phyloP scores from a whole-genome alignment of 2,797 vertebrate genomes.

The Streptopelia turtur region DNA sequence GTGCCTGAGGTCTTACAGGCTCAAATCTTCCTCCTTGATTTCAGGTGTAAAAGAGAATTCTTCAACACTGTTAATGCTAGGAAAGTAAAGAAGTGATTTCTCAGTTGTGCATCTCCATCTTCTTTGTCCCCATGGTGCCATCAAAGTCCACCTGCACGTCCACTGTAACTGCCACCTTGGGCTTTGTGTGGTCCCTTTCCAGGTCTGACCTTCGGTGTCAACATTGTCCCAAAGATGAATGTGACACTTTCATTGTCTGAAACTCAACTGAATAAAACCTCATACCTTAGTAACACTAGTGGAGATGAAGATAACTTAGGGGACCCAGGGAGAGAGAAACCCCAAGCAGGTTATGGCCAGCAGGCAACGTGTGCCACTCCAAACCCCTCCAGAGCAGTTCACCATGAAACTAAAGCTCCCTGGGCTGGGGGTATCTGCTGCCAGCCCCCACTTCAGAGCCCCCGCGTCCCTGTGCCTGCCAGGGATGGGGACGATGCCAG shows the following conservation, averaged over 20 bases:
- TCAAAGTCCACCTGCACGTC: background rate
- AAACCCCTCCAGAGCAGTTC: background rate
- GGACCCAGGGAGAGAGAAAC: no score
- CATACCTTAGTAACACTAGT: accelerated
- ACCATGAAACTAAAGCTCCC: no score
- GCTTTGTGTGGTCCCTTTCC: no score
- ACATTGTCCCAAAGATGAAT: background rate
- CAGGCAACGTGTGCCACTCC: background rate
- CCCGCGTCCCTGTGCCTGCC: background rate
- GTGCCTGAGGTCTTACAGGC: background rate
- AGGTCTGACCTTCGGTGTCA: background rate
- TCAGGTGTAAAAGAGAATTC: background rate
- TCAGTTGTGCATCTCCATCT: background rate
- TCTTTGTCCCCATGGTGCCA: background rate
- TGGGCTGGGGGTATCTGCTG: background rate
- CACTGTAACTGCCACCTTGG: background rate
- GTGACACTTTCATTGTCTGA: background rate
- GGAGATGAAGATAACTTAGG: background rate
- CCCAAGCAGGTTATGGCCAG: accelerated
- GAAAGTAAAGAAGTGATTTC: background rate
- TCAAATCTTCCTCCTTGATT: background rate
- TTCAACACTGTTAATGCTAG: background rate
- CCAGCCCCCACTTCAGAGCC: no score
- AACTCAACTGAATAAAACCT: background rate
- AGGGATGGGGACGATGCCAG: background rate